Evolutionary conservation across 2,797 vertebrate genomes (phyloP).

Genomic region (Siniperca scherzeri): DNA sequence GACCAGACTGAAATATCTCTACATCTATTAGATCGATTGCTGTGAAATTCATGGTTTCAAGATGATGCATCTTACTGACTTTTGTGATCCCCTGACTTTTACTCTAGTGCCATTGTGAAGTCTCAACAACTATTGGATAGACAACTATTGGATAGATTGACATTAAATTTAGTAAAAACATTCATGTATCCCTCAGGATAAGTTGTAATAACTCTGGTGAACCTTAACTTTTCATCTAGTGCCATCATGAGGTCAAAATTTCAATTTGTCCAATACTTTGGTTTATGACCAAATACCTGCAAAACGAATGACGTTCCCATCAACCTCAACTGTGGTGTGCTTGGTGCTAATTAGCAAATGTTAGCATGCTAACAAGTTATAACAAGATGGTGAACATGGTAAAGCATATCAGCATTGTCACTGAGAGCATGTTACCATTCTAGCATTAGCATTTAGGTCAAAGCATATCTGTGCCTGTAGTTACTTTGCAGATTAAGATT

Average conservation of each 20-base stretch:
- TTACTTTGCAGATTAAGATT: neutral
- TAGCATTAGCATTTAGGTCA: slow-evolving; percentile 1
- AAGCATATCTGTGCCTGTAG: neutral
- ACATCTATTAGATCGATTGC: neutral
- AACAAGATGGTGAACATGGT: neutral
- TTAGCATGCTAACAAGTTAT: neutral
- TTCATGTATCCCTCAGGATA: too few relatives aligned
- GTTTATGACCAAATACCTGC: neutral
- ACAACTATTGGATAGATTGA: too few relatives aligned
- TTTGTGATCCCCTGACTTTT: neutral
- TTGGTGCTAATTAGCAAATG: neutral
- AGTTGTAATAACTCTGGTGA: too few relatives aligned
- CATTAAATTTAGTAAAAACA: too few relatives aligned
- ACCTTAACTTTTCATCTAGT: neutral
- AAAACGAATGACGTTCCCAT: neutral
- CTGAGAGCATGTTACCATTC: neutral
- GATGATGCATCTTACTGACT: neutral
- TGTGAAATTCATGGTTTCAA: neutral
- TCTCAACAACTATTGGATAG: too few relatives aligned
- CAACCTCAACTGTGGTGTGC: neutral
- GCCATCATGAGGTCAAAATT: neutral
- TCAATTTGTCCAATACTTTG: neutral
- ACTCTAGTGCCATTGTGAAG: too few relatives aligned
- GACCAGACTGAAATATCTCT: neutral
- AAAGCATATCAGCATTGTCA: neutral